These are phyloP conservation scores for Synanthedon vespiformis DNA, from an alignment of 2,888 invertebrate species.

Conservation along the genomic window DNA sequence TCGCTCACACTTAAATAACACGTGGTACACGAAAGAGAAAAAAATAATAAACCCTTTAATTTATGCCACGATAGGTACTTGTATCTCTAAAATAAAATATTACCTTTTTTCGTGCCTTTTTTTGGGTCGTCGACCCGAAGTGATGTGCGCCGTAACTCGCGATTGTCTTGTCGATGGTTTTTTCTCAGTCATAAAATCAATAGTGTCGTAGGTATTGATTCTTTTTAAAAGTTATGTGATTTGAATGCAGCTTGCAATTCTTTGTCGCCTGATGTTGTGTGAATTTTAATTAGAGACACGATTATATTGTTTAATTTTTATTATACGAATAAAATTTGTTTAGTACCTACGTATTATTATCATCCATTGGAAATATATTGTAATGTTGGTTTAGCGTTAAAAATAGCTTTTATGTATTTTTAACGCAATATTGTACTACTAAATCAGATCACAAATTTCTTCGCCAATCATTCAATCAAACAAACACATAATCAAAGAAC, in stretches of 20 bases:
- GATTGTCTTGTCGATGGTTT: slow-evolving; percentile 31
- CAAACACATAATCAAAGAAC: too few species aligned
- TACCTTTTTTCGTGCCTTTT: slow-evolving; percentile 45
- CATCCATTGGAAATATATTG: too few species aligned
- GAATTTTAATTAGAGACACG: slow-evolving; percentile 5
- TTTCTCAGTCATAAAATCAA: slow-evolving; percentile 8
- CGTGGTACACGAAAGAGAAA: slow-evolving; percentile 60
- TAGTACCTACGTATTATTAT: too few species aligned
- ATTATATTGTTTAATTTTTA: slow-evolving; percentile 5
- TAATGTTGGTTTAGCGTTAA: too few species aligned
- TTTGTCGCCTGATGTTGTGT: slow-evolving; percentile 9
- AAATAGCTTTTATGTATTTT: too few species aligned
- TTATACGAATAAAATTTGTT: slow-evolving; percentile 4
- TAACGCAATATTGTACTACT: too few species aligned
- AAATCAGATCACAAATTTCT: too few species aligned
- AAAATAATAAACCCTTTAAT: slow-evolving; percentile 64
- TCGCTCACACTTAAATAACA: slow-evolving; percentile 39
- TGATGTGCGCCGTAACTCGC: slow-evolving; percentile 35
- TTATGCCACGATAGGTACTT: slow-evolving; percentile 63
- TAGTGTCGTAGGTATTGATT: slow-evolving; percentile 12
- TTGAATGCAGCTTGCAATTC: neutral
- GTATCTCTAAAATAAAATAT: slow-evolving; percentile 67
- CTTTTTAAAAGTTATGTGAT: neutral
- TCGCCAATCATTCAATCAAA: too few species aligned
- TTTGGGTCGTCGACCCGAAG: slow-evolving; percentile 61